Conservation (phyloP, 2,113 vertebrate species). For the Probosciger aterrimus region DNA sequence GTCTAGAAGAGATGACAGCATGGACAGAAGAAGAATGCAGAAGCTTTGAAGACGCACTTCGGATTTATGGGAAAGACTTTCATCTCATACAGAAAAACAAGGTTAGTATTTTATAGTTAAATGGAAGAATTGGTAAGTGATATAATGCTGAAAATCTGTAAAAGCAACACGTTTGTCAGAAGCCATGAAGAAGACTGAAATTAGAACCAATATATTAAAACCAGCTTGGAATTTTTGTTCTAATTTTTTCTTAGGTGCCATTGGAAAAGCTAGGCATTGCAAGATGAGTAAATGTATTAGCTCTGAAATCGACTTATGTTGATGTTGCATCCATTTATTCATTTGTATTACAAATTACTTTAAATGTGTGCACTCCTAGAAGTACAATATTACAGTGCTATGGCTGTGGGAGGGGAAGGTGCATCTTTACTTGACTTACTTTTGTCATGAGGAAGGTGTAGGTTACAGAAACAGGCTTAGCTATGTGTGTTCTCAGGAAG, state of each 20-base stretch:
- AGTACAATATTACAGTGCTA: background rate
- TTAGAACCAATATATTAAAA: background rate
- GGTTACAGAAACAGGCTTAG: background rate
- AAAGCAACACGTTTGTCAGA: background rate
- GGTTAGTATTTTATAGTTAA: slow-evolving; percentile 70
- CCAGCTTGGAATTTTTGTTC: background rate
- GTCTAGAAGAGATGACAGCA: slow-evolving; percentile 84
- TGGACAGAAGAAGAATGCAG: slow-evolving; percentile 99
- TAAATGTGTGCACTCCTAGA: background rate
- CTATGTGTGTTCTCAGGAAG: background rate
- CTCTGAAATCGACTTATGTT: background rate
- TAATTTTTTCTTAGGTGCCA: background rate
- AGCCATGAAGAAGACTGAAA: background rate
- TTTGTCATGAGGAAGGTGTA: background rate
- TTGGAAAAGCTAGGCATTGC: background rate
- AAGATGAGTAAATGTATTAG: background rate
- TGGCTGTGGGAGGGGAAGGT: background rate
- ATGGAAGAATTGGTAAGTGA: background rate
- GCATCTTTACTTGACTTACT: background rate
- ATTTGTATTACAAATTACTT: background rate
- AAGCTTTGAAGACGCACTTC: slow-evolving; percentile 94
- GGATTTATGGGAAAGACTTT: slow-evolving; percentile 97
- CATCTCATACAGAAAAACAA: slow-evolving; percentile 99
- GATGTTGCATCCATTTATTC: background rate
- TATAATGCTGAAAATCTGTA: background rate